A percentile compares a stretch with the other conserved stretches of the same genome.
Conservation (phyloP, 2,888 invertebrate species). For the Nomada lathburiana region DNA sequence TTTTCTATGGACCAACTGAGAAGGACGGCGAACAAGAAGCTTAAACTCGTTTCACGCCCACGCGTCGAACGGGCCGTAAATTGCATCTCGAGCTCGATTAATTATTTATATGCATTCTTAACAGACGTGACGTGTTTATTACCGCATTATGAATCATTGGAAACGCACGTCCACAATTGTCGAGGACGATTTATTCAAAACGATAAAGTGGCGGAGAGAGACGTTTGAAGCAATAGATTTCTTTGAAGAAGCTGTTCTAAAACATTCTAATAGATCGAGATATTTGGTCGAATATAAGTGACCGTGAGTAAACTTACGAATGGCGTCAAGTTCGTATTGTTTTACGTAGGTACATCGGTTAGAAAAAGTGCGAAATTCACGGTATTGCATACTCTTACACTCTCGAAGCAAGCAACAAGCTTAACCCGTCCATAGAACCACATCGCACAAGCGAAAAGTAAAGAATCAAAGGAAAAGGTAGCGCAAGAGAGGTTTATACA, state of each 20-base stretch:
- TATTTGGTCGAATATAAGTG: neutral
- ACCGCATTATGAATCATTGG: slow-evolving; percentile 48
- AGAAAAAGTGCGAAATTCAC: neutral
- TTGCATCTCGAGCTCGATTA: slow-evolving; percentile 48
- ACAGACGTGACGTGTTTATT: slow-evolving; percentile 56
- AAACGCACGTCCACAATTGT: slow-evolving; percentile 11
- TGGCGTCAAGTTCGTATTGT: neutral
- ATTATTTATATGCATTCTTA: slow-evolving; percentile 61
- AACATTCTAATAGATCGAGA: neutral
- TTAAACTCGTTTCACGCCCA: slow-evolving; percentile 9
- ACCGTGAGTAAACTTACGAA: neutral
- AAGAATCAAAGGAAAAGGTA: neutral
- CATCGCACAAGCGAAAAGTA: neutral
- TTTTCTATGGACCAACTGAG: too few relatives aligned
- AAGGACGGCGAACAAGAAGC: neutral
- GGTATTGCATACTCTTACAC: too few relatives aligned
- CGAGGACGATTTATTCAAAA: slow-evolving; percentile 1
- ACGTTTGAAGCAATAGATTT: neutral
- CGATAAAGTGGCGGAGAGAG: neutral
- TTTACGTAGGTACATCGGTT: neutral
- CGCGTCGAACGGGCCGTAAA: slow-evolving; percentile 24
- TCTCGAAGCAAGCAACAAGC: too few relatives aligned
- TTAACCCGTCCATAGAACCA: neutral
- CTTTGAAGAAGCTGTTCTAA: neutral
- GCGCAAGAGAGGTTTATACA: neutral